phyloP scores from a whole-genome alignment of 1,140 invertebrate genomes.

The Leptinotarsa texana region DNA sequence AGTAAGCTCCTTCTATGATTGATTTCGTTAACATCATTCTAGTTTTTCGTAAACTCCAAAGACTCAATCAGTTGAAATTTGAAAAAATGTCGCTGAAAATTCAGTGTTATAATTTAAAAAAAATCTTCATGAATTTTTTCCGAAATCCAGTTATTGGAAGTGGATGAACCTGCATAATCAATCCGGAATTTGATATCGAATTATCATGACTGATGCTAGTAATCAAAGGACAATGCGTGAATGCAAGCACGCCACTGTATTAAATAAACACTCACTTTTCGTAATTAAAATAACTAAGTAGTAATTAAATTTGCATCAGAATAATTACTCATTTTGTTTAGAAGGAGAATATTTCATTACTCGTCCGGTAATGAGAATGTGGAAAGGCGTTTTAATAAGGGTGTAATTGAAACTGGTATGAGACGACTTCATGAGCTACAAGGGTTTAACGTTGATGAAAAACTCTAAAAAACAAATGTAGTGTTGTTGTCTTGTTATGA shows the following conservation, averaged over 20 bases:
- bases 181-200: not conserved
- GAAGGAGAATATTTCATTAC: conserved; percentile 10
- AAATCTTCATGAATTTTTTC: too few species aligned
- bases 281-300: conserved; percentile 18
- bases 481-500: too few species aligned
- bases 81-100: too few species aligned
- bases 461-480: too few species aligned
- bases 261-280: not conserved
- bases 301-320: conserved; percentile 19
- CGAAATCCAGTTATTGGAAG: too few species aligned
- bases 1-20: too few species aligned
- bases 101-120: too few species aligned
- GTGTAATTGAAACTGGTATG: not conserved
- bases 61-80: too few species aligned
- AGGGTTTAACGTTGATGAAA: too few species aligned
- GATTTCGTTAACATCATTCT: too few species aligned
- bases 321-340: conserved; percentile 23
- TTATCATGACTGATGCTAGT: not conserved
- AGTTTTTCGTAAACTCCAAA: too few species aligned
- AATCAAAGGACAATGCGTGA: not conserved
- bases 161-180: too few species aligned
- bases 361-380: conserved; percentile 10
- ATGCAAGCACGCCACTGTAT: not conserved
- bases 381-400: conserved; percentile 13
- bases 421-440: not conserved